Evolutionary conservation across 2,888 invertebrate species (phyloP).

Genomic region (Bellardia pandia): DNA sequence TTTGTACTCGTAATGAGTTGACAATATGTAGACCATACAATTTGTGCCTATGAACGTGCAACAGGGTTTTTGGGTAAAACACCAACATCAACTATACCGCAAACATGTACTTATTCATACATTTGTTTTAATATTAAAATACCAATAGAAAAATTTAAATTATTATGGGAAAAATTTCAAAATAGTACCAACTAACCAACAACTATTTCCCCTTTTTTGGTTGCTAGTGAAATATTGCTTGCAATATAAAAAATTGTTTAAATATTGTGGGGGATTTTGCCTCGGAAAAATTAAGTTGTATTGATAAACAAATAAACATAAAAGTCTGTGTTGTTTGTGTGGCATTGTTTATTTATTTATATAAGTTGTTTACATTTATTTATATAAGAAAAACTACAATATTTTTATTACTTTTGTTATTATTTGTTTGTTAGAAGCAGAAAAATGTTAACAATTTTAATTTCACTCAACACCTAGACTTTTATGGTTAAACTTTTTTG

Average conservation of each 20-base stretch:
- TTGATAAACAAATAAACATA: slow-evolving; percentile 40
- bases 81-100: neutral
- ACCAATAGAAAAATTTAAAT: slow-evolving; percentile 57
- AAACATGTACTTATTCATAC: neutral
- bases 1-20: neutral
- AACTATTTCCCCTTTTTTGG: slow-evolving; percentile 54
- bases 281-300: slow-evolving; percentile 37
- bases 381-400: neutral
- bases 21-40: slow-evolving; percentile 49
- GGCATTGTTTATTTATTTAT: slow-evolving; percentile 12
- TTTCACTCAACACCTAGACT: slow-evolving; percentile 56
- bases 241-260: slow-evolving; percentile 31
- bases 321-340: neutral
- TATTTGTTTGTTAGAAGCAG: slow-evolving; percentile 3
- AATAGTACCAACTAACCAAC: slow-evolving; percentile 9
- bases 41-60: neutral
- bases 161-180: slow-evolving; percentile 57
- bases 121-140: slow-evolving; percentile 20
- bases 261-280: slow-evolving; percentile 56
- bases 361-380: neutral
- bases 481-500: slow-evolving; percentile 42
- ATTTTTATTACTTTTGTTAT: neutral
- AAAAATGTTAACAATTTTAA: slow-evolving; percentile 59
- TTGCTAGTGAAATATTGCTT: slow-evolving; percentile 46
- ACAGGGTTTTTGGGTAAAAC: slow-evolving; percentile 63